Evolutionary conservation across 1,140 invertebrate species (phyloP), one percentile per base, ranked within the genome.

Genomic region (Neodiprion pinetum): DNA sequence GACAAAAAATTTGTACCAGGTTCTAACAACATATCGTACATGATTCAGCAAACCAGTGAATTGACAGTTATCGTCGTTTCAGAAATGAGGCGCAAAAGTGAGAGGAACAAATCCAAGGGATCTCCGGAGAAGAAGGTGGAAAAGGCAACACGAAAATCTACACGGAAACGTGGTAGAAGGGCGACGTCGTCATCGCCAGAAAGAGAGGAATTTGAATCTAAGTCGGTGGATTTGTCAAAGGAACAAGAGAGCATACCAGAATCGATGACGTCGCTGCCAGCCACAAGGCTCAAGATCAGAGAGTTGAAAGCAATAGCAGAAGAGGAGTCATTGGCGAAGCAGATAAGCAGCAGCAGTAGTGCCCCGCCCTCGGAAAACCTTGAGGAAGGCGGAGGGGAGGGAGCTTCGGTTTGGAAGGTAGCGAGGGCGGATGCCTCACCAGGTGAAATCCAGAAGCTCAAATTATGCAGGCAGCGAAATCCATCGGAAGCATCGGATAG

Each of bases 361-460:
- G 11, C 76, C 77, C 28, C 28, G 1, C 28, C 28, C 28, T 40
- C 5, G 21, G 28, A 61, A 69, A 65, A 72, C 49, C 66, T 61
- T 40, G 11, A 71, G 28, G 78, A 82, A 71, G 82, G 84, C 49
- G 78, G 80, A 61, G 80, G 83, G 17, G 76, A 72, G 11, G 71
- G 61, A 48, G 85, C 83, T 10, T 88, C 85, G 7, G 85, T 89
- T 11, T 90, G 90, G 90, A 89, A 90, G 82, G 88, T 90, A n/a
- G 87, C 90, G 68, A 85, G 88, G 79, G 86, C 88, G 0, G 89
- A 90, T 78, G 89, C 88, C 10, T 89, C 88, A 0, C 88, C 88
- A 12, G 89, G 89, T 8, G 88, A 90, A 80, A 90, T 90, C 79
- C 88, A 89, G 70, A 90, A 90, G 77, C 76, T 90, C 8, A 90